A percentile compares a stretch with the other conserved stretches of the same genome.
These are phyloP conservation scores for Threskiornis aethiopicus DNA, from an alignment of 2,797 vertebrate species.

Conservation along the genomic window DNA sequence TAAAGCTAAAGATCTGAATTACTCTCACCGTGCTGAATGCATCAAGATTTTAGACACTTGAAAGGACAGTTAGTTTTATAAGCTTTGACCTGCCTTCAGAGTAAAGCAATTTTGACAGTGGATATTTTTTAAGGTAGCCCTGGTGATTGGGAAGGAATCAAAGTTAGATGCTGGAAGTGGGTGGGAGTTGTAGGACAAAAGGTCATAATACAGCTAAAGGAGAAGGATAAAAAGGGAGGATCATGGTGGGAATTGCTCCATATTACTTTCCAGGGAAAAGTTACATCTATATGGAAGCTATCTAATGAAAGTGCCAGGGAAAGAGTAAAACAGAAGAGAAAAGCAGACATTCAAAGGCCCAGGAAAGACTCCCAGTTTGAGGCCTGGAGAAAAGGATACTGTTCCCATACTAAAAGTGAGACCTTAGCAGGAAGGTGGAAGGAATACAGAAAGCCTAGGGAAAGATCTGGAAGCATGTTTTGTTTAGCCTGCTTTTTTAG, in stretches of 20 bases:
- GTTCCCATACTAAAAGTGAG: not conserved
- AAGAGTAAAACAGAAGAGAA: not conserved
- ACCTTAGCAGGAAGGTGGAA: not conserved
- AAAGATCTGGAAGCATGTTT: not conserved
- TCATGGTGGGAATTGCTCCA: conserved; percentile 16
- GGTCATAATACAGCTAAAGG: not conserved
- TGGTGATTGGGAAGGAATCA: not conserved
- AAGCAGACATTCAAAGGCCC: not conserved
- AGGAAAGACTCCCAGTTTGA: not conserved
- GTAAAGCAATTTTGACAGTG: not conserved
- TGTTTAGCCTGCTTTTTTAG: not conserved
- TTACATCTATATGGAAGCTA: not conserved
- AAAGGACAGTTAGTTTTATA: not conserved
- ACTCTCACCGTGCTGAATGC: not conserved
- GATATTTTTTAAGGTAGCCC: not conserved
- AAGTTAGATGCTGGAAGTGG: not conserved
- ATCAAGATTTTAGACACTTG: not conserved
- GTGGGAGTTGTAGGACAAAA: conserved; percentile 8
- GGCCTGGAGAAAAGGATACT: not conserved
- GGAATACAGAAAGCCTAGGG: not conserved
- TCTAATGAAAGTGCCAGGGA: not conserved
- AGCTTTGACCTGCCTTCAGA: not conserved
- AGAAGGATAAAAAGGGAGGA: not conserved
- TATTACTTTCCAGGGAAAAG: conserved; percentile 1
- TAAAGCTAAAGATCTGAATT: not conserved